Base-by-base conservation (phyloP, 2,888 invertebrate genomes). In the Melinopterus prodromus region DNA sequence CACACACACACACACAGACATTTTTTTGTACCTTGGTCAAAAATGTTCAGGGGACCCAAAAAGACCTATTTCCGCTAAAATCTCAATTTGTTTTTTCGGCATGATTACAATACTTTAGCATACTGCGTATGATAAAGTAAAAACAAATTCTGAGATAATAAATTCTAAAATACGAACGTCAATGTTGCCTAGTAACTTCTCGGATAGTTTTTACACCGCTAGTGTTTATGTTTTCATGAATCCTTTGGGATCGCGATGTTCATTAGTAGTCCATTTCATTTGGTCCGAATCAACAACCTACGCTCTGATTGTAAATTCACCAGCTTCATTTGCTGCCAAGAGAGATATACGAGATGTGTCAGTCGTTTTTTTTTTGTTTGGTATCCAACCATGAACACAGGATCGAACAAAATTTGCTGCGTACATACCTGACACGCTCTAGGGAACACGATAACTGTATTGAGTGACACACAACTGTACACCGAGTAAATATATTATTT, bases 201-300 rank as follows among this genome's bases (percentile, higher is more conserved):
- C 53, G 7, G 1, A 2, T 53, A 53, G 53, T 53, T 53, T 53
- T 53, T 53, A 1, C 53, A 26, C 26, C 2, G 26, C 26, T 26
- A 26, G 26, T 26, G 53, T 53, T 53, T 12, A 38, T 38, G 53
- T 53, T 53, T 53, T 53, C 53, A 53, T 12, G 12, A 53, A 53
- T 53, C 53, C 53, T 53, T 12, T 53, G 12, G 53, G 53, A 12
- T 53, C 53, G 53, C 53, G 9, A 6, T 53, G 53, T 53, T 53
- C 53, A 53, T 53, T 53, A 53, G 53, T 53, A 53, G 53, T 53
- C 53, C 53, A 53, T 53, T 53, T 53, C 53, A 53, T 53, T 53
- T 53, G 53, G 53, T 9, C 7, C 12, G 53, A 7, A 9, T 53
- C 53, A 9, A 9, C 53, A 9, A 6, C 53, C 7, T 53, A 53